Evolutionary conservation across 1,140 invertebrate genomes (phyloP), one percentile per base, ranked within the genome.

Genomic region (Dryas iulia): DNA sequence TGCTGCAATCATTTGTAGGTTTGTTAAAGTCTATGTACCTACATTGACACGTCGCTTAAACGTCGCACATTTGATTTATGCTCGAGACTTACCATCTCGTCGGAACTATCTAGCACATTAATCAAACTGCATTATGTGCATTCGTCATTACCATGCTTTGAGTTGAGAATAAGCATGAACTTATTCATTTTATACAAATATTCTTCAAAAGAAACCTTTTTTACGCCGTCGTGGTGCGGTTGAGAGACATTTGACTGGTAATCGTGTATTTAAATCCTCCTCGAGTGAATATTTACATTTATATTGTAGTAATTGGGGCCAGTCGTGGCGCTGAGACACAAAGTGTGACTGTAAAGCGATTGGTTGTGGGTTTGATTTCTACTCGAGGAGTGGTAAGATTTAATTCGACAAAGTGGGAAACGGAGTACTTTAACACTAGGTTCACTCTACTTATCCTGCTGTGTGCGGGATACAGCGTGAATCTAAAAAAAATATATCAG

Each of bases 41-140:
- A 54, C 59, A 58, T 67, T 64, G 59, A 60, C 65, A 57, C 72
- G 64, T 74, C 68, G 53, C 30, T 67, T 71, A 61, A 21, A 62
- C 56, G 59, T 52, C 59, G 62, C 52, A 30, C 66, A 54, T 65
- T 65, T 68, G 66, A 72, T 72, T 69, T 65, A 72, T 72, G 58
- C 57, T 5, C 59, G 21, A 47, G 25, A 69, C 35, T 63, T 39
- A 31, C 54, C 67, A 39, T 62, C 56, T 66, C 65, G 60, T 65
- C 66, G 39, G 61, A 31, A 58, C 65, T 66, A 66, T 66, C 69
- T 60, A 25, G 35, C 47, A 33, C 59, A 71, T 71, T 66, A 64
- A 71, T 71, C 64, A 66, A 56, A 58, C 14, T 33, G 69, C 64
- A 39, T 71, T 60, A 58, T 66, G 64, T 60, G 31, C 59, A 67